A percentile compares a stretch with the other conserved stretches of the same genome.
Conservation (phyloP, 2,113 vertebrate species). For the Psittacula cyanocephala region DNA sequence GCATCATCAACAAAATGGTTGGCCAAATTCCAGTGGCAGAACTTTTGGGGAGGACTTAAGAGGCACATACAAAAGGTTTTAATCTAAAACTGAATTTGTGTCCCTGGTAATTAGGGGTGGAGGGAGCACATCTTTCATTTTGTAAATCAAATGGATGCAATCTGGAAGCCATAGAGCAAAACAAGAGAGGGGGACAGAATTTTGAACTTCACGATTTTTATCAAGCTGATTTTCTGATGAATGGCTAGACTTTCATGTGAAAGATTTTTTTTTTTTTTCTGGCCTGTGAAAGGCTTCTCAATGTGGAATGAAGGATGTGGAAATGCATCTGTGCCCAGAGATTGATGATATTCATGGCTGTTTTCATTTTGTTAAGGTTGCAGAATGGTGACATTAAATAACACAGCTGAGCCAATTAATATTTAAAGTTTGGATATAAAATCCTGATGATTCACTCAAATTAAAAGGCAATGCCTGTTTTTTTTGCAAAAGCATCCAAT, state of each 20-base stretch:
- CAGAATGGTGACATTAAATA: background rate
- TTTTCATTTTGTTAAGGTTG: background rate
- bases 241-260: background rate
- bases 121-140: background rate
- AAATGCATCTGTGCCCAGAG: background rate
- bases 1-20: slow-evolving; percentile 15
- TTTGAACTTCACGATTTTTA: background rate
- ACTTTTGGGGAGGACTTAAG: background rate
- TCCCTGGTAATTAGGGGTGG: background rate
- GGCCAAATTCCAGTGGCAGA: background rate
- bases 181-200: background rate
- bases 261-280: background rate
- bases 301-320: background rate
- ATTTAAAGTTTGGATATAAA: background rate
- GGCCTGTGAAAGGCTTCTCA: background rate
- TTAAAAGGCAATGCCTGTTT: background rate
- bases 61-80: background rate
- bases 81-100: background rate
- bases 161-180: slow-evolving; percentile 2
- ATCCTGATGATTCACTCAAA: background rate
- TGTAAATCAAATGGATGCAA: background rate
- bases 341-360: background rate
- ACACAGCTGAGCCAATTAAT: background rate
- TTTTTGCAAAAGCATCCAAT: background rate
- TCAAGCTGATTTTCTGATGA: background rate